phyloP scores from a whole-genome alignment of 2,797 vertebrate species.

The Acestrorhynchus altus region DNA sequence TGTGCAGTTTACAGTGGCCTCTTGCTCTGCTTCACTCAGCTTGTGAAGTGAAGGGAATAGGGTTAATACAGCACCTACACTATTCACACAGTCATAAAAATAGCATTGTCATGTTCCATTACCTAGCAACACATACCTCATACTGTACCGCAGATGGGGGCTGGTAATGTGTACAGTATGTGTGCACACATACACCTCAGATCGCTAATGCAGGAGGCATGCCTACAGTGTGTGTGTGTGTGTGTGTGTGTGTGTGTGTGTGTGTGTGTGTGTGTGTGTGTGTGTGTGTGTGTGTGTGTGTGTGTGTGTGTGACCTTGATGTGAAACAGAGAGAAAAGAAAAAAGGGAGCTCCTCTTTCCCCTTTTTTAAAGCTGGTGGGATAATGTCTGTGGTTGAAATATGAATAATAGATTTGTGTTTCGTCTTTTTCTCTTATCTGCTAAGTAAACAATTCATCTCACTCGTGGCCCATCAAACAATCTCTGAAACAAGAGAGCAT shows the following conservation, averaged over 20 bases:
- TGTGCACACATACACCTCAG: conserved; percentile 10
- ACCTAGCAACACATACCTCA: conserved; percentile 46
- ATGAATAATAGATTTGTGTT: conserved; percentile 61
- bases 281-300: conserved; percentile 6
- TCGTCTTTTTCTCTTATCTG: conserved; percentile 64
- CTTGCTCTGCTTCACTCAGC: not conserved
- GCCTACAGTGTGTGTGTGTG: too few relatives aligned
- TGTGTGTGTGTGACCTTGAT: conserved; percentile 65
- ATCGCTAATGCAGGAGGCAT: too few relatives aligned
- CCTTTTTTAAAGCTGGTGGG: conserved; percentile 31
- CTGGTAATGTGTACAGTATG: conserved; percentile 23
- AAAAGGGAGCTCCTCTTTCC: conserved; percentile 36
- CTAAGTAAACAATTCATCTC: conserved; percentile 58
- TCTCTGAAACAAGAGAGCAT: conserved; percentile 68
- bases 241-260: too few relatives aligned
- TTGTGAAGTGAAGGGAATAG: conserved; percentile 8
- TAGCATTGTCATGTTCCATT: conserved; percentile 45
- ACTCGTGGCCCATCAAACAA: conserved; percentile 60
- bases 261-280: too few relatives aligned
- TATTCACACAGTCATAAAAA: conserved; percentile 36
- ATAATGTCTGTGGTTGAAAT: conserved; percentile 51
- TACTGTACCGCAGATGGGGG: conserved; percentile 21
- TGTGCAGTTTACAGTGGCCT: not conserved
- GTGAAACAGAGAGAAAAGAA: conserved; percentile 39
- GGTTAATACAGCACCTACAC: conserved; percentile 36